Percentiles rank a stretch among this genome's conserved stretches.
Conservation (phyloP, 2,888 invertebrate genomes). For the Isoperla grammatica region DNA sequence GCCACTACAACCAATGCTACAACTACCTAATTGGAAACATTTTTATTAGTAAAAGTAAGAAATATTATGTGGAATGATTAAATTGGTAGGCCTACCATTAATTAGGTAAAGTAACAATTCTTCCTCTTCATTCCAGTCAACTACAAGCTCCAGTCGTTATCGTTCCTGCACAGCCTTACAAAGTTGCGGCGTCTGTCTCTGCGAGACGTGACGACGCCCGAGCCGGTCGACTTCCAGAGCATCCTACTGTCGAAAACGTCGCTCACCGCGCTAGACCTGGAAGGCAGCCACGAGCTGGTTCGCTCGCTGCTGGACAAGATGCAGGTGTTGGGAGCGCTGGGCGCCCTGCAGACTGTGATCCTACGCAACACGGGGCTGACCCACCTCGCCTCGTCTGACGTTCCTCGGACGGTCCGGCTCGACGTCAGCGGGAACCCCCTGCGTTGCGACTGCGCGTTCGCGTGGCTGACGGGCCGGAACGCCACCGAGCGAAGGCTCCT, state of each 20-base stretch:
- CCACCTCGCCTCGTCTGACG: constrained; percentile 2
- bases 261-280: constrained; percentile 2
- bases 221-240: constrained; percentile 1
- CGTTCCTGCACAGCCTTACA: constrained; percentile 5
- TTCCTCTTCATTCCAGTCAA: constrained; percentile 13
- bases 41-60: too few relatives aligned
- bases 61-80: too few relatives aligned
- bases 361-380: constrained; percentile 15
- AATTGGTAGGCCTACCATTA: too few relatives aligned
- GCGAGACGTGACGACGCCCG: constrained; percentile 2
- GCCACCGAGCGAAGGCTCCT: neutral
- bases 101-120: too few relatives aligned
- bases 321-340: constrained; percentile 4
- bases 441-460: constrained; percentile 21
- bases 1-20: too few relatives aligned
- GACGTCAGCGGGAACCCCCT: constrained; percentile 21
- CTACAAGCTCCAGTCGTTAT: constrained; percentile 11
- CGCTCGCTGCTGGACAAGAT: neutral
- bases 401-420: constrained; percentile 10
- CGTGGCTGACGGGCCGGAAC: constrained; percentile 13
- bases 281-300: constrained; percentile 19
- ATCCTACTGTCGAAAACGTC: neutral
- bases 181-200: constrained; percentile 6
- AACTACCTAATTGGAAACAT: too few relatives aligned
- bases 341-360: constrained; percentile 9